Evolutionary conservation across 2,797 vertebrate genomes (phyloP).

Genomic region (Characodon lateralis): DNA sequence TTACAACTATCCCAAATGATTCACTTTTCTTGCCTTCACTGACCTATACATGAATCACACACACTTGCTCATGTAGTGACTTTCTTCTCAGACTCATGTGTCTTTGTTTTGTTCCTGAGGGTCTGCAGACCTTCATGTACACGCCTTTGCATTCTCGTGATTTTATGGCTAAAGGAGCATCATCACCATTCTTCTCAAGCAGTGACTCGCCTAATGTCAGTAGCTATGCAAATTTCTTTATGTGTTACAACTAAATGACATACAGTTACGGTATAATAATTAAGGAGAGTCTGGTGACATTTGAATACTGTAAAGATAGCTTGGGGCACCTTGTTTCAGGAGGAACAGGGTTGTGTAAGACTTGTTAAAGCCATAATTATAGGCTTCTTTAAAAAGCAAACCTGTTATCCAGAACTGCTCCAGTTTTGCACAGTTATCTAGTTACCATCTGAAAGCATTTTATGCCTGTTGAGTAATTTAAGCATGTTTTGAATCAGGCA

Average conservation of each 20-base stretch:
- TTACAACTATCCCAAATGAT: conserved; percentile 32
- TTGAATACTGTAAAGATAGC: conserved; percentile 49
- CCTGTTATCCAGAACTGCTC: conserved; percentile 9
- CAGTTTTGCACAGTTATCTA: conserved; percentile 22
- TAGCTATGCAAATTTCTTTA: conserved; percentile 30
- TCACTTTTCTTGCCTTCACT: conserved; percentile 33
- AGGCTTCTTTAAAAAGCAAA: conserved; percentile 20
- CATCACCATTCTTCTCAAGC: conserved; percentile 7
- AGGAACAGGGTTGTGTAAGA: conserved; percentile 44
- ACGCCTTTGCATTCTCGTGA: conserved; percentile 34
- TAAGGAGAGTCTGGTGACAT: conserved; percentile 24
- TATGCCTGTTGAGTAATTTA: conserved; percentile 6
- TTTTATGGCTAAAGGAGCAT: conserved; percentile 44
- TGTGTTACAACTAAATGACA: conserved; percentile 38
- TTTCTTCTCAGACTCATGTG: conserved; percentile 46
- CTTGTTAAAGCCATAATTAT: conserved; percentile 53
- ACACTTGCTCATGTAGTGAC: conserved; percentile 31
- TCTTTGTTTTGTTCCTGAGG: conserved; percentile 16
- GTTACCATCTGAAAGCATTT: conserved; percentile 27
- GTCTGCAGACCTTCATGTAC: conserved; percentile 18
- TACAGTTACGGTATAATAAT: conserved; percentile 27
- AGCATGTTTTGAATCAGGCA: not conserved
- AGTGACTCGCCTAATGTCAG: conserved; percentile 36
- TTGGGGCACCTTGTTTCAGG: conserved; percentile 25
- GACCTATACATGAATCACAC: conserved; percentile 43